These are phyloP conservation scores for Pristionchus maxplancki DNA, from an alignment of 2,888 invertebrate species.

Conservation along the genomic window DNA sequence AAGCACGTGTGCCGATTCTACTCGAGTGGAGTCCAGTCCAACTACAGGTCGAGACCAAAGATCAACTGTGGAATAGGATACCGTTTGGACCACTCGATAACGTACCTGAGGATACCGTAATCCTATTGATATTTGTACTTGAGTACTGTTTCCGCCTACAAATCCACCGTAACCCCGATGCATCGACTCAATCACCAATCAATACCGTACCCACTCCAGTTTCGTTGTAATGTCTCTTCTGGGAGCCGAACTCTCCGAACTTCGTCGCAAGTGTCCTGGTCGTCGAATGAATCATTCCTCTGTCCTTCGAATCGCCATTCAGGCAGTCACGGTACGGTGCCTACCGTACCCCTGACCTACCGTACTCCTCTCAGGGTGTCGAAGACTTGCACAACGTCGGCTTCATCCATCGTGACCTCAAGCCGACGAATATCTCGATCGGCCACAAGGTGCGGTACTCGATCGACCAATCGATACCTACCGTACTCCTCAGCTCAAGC, in stretches of 20 bases:
- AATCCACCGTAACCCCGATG: too few relatives aligned
- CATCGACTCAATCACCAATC: too few relatives aligned
- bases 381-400: slow-evolving; percentile 70
- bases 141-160: too few relatives aligned
- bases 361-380: slow-evolving; percentile 54
- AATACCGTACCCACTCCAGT: slow-evolving; percentile 54
- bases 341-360: slow-evolving; percentile 32
- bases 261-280: slow-evolving; percentile 64
- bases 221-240: slow-evolving; percentile 73
- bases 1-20: slow-evolving; percentile 47
- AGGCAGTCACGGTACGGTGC: slow-evolving; percentile 58
- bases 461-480: neutral
- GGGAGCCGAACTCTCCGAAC: slow-evolving; percentile 69
- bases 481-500: slow-evolving; percentile 33
- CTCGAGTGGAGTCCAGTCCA: slow-evolving; percentile 9
- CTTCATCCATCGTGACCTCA: slow-evolving; percentile 65
- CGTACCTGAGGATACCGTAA: too few relatives aligned
- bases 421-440: slow-evolving; percentile 52
- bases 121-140: too few relatives aligned
- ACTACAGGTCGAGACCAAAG: slow-evolving; percentile 40
- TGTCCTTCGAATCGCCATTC: slow-evolving; percentile 64
- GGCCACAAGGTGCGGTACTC: slow-evolving; percentile 39
- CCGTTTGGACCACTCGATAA: too few relatives aligned
- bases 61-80: neutral
- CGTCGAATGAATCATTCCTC: slow-evolving; percentile 62